phyloP scores from a whole-genome alignment of 1,140 invertebrate genomes.

The Pogonomyrmex barbatus region DNA sequence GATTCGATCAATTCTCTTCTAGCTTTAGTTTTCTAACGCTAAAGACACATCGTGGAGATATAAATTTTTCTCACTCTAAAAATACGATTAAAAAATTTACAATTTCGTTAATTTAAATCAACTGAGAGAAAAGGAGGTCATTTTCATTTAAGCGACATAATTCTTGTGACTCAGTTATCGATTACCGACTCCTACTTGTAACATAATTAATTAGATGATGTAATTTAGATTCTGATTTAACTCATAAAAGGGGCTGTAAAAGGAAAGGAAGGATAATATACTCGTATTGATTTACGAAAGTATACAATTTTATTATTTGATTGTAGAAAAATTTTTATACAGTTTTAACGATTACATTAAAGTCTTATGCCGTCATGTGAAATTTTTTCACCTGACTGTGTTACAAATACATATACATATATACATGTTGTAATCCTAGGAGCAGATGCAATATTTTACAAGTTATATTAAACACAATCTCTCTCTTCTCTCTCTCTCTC shows the following conservation, averaged over 20 bases:
- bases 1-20: not conserved
- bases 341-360: constrained; percentile 67
- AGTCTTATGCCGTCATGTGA: constrained; percentile 65
- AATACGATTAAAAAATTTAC: too few relatives aligned
- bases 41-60: not conserved
- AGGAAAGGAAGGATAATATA: not conserved
- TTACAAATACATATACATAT: constrained; percentile 60
- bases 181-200: not conserved
- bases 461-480: not conserved
- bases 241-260: not conserved
- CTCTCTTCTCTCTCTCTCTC: not conserved
- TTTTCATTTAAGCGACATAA: not conserved
- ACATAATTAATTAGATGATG: not conserved
- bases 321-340: constrained; percentile 78
- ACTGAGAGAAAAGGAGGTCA: not conserved
- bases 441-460: not conserved
- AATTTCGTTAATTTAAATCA: too few relatives aligned
- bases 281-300: constrained; percentile 78
- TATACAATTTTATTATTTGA: constrained; percentile 81
- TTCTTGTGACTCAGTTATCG: not conserved
- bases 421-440: constrained; percentile 34
- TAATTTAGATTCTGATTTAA: not conserved
- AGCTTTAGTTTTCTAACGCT: not conserved
- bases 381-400: constrained; percentile 14
- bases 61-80: not conserved